Conservation (phyloP, 2,888 invertebrate genomes). For the Plagiodera versicolora region DNA sequence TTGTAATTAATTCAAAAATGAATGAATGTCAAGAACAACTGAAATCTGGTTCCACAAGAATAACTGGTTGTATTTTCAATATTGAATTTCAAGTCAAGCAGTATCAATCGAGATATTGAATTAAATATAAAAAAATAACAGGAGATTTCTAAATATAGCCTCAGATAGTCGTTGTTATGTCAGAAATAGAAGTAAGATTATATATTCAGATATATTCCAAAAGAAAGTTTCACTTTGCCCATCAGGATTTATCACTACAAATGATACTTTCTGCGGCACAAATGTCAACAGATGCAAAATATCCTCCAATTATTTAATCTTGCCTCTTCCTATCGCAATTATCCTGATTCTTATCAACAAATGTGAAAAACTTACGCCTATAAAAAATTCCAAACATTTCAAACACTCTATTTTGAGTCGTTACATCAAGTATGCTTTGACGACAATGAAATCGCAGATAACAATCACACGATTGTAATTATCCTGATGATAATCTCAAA, state of each 20-base stretch:
- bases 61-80: neutral
- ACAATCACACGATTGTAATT: conserved; percentile 7
- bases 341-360: no score
- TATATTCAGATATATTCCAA: no score
- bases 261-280: no score
- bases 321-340: no score
- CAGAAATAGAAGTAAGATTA: conserved; percentile 13
- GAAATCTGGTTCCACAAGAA: neutral
- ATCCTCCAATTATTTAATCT: no score
- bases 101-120: neutral
- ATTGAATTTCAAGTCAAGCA: neutral
- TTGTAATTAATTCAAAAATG: neutral
- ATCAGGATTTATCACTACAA: no score
- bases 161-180: neutral
- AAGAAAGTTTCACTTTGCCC: no score
- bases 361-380: no score
- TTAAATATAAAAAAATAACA: neutral
- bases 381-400: no score
- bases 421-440: no score
- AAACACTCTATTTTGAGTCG: no score
- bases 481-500: conserved; percentile 3
- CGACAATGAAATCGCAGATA: conserved; percentile 13
- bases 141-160: neutral
- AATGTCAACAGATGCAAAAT: no score
- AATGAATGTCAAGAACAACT: neutral